Conservation (phyloP, 2,888 invertebrate genomes). For the Agapetus fuscipes region DNA sequence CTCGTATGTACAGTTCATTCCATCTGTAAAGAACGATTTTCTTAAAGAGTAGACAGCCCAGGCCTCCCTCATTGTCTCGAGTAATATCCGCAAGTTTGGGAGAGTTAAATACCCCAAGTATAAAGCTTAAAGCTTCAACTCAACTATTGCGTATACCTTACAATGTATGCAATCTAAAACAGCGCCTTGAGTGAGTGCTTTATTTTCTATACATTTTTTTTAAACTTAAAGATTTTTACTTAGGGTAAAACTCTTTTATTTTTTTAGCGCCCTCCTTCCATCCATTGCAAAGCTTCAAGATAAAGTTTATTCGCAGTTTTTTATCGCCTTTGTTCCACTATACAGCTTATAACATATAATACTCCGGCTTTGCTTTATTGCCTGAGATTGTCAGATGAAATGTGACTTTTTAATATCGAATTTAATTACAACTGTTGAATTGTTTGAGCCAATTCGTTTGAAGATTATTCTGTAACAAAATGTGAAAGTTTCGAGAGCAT, state of each 20-base stretch:
- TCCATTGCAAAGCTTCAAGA: conserved; percentile 12
- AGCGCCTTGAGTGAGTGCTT: conserved; percentile 12
- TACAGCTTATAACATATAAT: conserved; percentile 8
- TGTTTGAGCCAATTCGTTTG: no score
- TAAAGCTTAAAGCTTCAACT: no score
- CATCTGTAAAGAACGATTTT: conserved; percentile 18
- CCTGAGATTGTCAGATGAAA: no score
- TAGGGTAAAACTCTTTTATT: conserved; percentile 2
- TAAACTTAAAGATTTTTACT: no score
- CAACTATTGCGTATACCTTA: no score
- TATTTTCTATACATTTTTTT: conserved; percentile 14
- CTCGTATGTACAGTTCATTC: no score
- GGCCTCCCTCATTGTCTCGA: conserved; percentile 21
- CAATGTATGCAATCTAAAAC: no score
- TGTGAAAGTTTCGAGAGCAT: no score
- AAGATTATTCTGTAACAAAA: no score
- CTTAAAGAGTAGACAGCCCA: conserved; percentile 17
- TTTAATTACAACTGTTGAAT: no score
- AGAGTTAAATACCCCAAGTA: no score
- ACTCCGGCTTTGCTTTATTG: neutral
- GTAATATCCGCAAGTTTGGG: conserved; percentile 21
- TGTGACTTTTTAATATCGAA: no score
- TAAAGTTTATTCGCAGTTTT: conserved; percentile 13
- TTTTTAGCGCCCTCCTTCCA: conserved; percentile 5
- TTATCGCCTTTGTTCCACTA: conserved; percentile 17